Percentiles rank a stretch among this genome's conserved stretches.
Conservation (phyloP, 1,140 invertebrate species). For the Episyrphus balteatus region DNA sequence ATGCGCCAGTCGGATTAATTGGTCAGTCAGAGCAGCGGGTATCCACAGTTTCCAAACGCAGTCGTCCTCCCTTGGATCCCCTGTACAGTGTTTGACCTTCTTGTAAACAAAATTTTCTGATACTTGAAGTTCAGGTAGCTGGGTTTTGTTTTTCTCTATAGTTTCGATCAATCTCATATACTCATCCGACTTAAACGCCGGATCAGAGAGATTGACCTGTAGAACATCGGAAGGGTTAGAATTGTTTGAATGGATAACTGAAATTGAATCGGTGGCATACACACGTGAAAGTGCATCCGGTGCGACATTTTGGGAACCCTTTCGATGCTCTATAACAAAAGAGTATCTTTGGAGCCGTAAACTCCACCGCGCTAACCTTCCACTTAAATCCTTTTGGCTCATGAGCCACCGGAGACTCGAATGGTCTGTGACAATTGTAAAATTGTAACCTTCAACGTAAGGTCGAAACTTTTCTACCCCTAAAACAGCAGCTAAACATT, state of each 20-base stretch:
- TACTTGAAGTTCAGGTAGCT: slow-evolving; percentile 1
- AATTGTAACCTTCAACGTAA: slow-evolving; percentile 34
- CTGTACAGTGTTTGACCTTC: too few species aligned
- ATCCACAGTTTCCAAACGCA: slow-evolving; percentile 4
- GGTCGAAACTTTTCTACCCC: slow-evolving; percentile 35
- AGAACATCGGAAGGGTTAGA: background rate
- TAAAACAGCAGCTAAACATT: slow-evolving; percentile 37
- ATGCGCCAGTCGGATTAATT: too few species aligned
- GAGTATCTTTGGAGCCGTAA: slow-evolving; percentile 17
- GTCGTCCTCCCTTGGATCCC: background rate
- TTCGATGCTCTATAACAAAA: slow-evolving; percentile 21
- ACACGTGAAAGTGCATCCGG: slow-evolving; percentile 17
- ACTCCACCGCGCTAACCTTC: slow-evolving; percentile 19
- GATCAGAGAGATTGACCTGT: background rate
- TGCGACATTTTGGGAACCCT: slow-evolving; percentile 17
- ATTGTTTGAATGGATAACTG: background rate
- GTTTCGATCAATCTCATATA: background rate
- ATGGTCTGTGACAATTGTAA: slow-evolving; percentile 28
- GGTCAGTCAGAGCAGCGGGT: too few species aligned
- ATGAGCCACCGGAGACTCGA: slow-evolving; percentile 15
- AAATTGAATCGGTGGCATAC: background rate
- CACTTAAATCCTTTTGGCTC: too few species aligned
- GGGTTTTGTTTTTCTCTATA: background rate
- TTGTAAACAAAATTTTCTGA: slow-evolving; percentile 1
- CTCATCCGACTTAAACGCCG: background rate